A percentile compares a stretch with the other conserved stretches of the same genome.
Evolutionary conservation across 2,888 invertebrate species (phyloP).

Genomic region (Achlya flavicornis): DNA sequence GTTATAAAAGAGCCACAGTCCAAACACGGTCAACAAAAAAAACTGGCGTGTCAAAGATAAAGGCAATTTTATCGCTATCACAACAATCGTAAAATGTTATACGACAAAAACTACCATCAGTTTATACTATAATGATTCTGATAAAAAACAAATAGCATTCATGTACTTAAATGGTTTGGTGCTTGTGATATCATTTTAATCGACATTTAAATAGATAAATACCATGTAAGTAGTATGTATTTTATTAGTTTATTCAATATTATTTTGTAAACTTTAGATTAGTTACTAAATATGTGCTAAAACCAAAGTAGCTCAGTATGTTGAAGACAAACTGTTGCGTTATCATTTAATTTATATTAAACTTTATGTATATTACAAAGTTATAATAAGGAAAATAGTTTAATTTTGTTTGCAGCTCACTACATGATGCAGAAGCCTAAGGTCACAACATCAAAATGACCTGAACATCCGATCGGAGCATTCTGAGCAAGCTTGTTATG

Average conservation of each 20-base stretch:
- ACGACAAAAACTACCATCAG: constrained; percentile 21
- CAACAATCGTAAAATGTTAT: constrained; percentile 37
- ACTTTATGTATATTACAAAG: too few species aligned
- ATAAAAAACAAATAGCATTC: constrained; percentile 14
- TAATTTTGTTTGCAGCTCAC: background rate
- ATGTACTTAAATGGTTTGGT: background rate
- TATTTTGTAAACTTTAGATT: background rate
- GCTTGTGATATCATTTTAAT: background rate
- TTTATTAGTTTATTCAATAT: too few species aligned
- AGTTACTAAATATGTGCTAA: too few species aligned
- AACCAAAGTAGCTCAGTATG: too few species aligned
- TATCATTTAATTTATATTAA: too few species aligned
- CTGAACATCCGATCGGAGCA: background rate
- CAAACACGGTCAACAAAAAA: constrained; percentile 8
- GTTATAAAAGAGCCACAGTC: background rate
- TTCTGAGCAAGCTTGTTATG: too few species aligned
- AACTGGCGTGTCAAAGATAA: constrained; percentile 17
- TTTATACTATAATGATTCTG: too few species aligned
- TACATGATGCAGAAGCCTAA: background rate
- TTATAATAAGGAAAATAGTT: background rate
- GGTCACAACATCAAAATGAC: background rate
- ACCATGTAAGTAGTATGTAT: too few species aligned
- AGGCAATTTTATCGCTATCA: constrained; percentile 35
- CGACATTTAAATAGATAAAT: background rate
- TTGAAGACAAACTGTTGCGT: too few species aligned